phyloP scores from a whole-genome alignment of 2,797 vertebrate genomes.

The Propithecus perrieri region DNA sequence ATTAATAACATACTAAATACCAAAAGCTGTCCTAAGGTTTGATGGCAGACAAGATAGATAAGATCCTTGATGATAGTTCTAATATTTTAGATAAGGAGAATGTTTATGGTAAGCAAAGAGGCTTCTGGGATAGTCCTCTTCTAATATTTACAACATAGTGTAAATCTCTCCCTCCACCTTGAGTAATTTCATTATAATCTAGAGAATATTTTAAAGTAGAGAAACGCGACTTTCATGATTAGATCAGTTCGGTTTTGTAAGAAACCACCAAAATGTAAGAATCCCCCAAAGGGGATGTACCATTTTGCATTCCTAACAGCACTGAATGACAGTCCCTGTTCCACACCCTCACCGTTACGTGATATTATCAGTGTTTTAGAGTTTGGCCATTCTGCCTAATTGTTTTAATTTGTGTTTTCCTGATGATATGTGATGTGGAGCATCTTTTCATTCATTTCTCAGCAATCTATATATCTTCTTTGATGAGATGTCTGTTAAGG shows the following conservation, averaged over 20 bases:
- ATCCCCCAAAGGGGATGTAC: neutral
- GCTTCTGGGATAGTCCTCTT: too few species aligned
- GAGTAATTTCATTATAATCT: neutral
- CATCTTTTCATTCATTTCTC: neutral
- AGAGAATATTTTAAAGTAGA: neutral
- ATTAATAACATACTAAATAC: neutral
- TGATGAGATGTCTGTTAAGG: neutral
- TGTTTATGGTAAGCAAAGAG: neutral
- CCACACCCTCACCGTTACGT: neutral
- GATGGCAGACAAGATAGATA: neutral
- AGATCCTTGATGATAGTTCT: neutral
- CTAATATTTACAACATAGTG: neutral
- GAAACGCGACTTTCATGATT: neutral
- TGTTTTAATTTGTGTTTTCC: neutral
- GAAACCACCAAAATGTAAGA: neutral
- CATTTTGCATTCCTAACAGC: neutral
- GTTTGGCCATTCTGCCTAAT: neutral
- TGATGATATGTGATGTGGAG: neutral
- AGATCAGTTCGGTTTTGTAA: neutral
- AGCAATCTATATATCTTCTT: too few species aligned
- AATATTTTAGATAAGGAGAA: neutral
- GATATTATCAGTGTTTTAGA: neutral
- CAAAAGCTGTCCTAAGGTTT: neutral
- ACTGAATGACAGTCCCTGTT: neutral
- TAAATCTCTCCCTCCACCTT: neutral